Evolutionary conservation across 2,888 invertebrate genomes (phyloP).

Genomic region (Leuctra nigra): DNA sequence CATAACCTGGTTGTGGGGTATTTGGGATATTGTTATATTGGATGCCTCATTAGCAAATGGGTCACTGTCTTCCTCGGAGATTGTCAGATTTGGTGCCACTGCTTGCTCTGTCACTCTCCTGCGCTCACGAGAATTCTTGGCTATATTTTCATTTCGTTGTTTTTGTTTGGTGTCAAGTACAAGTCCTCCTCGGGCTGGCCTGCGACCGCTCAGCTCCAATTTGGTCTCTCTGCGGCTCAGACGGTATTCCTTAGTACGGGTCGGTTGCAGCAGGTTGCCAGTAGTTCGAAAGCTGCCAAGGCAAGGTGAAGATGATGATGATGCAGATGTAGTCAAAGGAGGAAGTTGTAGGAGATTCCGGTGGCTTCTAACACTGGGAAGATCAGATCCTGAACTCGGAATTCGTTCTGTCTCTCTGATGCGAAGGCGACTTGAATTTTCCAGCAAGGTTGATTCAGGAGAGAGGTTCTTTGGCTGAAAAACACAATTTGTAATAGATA

Average conservation of each 20-base stretch:
- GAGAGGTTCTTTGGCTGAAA: constrained; percentile 24
- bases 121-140: not conserved
- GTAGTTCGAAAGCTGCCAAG: constrained; percentile 9
- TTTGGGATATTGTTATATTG: constrained; percentile 33
- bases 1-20: constrained; percentile 29
- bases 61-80: constrained; percentile 34
- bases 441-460: too few relatives aligned
- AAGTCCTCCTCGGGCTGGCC: not conserved
- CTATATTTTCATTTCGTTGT: not conserved
- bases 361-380: constrained; percentile 4
- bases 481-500: not conserved
- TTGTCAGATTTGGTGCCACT: constrained; percentile 32
- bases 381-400: too few relatives aligned
- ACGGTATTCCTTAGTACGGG: not conserved
- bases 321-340: constrained; percentile 8
- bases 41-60: constrained; percentile 33
- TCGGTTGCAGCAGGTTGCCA: constrained; percentile 12
- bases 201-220: not conserved
- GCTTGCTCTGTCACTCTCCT: not conserved
- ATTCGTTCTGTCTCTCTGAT: too few relatives aligned
- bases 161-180: constrained; percentile 8
- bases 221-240: constrained; percentile 3
- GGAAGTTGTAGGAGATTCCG: constrained; percentile 19
- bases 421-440: too few relatives aligned
- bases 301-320: not conserved